These are phyloP conservation scores for Magallana nippona DNA, from an alignment of 2,888 invertebrate species.

Conservation along the genomic window DNA sequence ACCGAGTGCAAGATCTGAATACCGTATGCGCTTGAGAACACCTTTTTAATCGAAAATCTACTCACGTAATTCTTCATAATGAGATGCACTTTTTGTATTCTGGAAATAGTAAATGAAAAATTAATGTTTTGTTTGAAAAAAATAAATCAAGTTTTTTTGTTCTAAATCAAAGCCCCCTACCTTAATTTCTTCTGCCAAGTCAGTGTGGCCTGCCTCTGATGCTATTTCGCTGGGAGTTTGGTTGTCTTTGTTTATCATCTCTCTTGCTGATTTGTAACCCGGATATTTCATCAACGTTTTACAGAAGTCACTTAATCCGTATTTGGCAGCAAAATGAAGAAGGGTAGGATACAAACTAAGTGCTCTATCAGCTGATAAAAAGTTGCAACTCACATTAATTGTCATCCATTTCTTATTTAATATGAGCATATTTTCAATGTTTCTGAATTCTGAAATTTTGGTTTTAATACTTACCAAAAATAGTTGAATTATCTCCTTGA, in stretches of 20 bases:
- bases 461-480: neutral
- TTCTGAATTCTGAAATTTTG: too few species aligned
- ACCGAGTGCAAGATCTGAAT: too few species aligned
- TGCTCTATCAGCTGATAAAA: too few species aligned
- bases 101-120: neutral
- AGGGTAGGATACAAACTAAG: slow-evolving; percentile 34
- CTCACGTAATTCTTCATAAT: slow-evolving; percentile 25
- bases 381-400: neutral
- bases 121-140: too few species aligned
- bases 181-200: slow-evolving; percentile 18
- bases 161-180: neutral
- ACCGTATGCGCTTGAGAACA: too few species aligned
- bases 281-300: slow-evolving; percentile 32
- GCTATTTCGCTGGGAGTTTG: slow-evolving; percentile 40
- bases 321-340: slow-evolving; percentile 48
- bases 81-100: neutral
- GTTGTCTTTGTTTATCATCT: slow-evolving; percentile 44
- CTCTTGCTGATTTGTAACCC: slow-evolving; percentile 17
- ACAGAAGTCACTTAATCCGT: slow-evolving; percentile 38
- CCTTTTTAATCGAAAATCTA: neutral
- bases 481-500: neutral
- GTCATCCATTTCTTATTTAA: neutral
- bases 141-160: too few species aligned
- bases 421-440: neutral
- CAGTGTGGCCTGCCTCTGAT: neutral